Evolutionary conservation across 2,888 invertebrate genomes (phyloP).

Genomic region (Hanleya hanleyi): DNA sequence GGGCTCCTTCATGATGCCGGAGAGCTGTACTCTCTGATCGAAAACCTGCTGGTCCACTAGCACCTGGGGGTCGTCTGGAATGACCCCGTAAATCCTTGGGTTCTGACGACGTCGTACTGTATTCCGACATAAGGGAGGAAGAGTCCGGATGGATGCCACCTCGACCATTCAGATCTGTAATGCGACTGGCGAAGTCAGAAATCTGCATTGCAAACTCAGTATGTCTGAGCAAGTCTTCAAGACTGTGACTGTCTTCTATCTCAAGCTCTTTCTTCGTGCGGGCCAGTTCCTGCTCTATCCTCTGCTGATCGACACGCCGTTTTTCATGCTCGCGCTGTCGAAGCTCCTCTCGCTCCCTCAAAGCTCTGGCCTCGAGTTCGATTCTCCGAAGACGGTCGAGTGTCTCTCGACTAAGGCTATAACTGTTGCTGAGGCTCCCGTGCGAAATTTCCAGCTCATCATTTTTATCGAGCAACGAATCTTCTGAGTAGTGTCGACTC

Average conservation of each 20-base stretch:
- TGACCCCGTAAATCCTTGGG: conserved; percentile 10
- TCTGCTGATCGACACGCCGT: conserved; percentile 55
- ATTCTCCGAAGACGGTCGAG: conserved; percentile 56
- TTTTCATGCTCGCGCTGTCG: conserved; percentile 55
- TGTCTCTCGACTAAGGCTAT: conserved; percentile 51
- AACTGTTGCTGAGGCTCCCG: conserved; percentile 42
- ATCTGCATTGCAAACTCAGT: conserved; percentile 9
- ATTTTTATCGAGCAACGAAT: conserved; percentile 55
- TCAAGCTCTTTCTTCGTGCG: conserved; percentile 62
- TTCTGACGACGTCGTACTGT: conserved; percentile 39
- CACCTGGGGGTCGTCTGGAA: background rate
- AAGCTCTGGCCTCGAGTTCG: conserved; percentile 56
- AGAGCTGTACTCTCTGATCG: background rate
- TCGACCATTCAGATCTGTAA: background rate
- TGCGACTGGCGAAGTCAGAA: conserved; percentile 4
- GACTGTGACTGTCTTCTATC: conserved; percentile 58
- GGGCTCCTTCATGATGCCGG: background rate
- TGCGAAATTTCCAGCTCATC: conserved; percentile 63
- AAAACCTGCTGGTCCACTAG: background rate
- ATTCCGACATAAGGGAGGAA: conserved; percentile 38
- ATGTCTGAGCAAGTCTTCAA: conserved; percentile 56
- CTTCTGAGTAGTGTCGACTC: conserved; percentile 47
- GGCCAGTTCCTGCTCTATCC: conserved; percentile 60
- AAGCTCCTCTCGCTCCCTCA: conserved; percentile 58
- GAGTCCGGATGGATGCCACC: conserved; percentile 8